Percentiles rank a stretch among this genome's conserved stretches.
Conservation (phyloP, 2,113 vertebrate species). For the Oryctolagus cuniculus region DNA sequence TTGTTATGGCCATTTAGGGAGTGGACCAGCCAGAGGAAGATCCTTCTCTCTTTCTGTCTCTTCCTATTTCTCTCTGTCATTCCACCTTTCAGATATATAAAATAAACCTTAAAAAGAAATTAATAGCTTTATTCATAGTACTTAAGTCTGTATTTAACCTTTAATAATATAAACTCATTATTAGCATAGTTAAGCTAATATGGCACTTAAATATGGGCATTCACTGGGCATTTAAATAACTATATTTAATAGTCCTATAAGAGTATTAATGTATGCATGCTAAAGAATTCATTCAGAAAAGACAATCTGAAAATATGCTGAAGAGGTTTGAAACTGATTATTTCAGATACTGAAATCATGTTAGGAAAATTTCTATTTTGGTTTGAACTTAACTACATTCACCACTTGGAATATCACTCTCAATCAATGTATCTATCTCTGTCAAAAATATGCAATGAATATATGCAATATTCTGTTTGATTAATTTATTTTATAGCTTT, state of each 20-base stretch:
- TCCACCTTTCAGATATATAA: too few species aligned
- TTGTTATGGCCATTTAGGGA: too few species aligned
- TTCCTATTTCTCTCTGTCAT: too few species aligned
- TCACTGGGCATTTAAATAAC: not conserved
- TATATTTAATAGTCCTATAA: not conserved
- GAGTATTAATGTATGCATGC: not conserved
- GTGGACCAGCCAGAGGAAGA: too few species aligned
- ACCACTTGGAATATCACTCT: slow-evolving; percentile 28
- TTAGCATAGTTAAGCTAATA: not conserved
- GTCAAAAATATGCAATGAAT: not conserved
- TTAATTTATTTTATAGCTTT: not conserved
- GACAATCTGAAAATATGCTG: not conserved
- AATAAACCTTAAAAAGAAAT: not conserved
- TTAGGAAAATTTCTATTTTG: slow-evolving; percentile 11
- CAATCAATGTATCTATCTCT: not conserved
- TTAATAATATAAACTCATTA: not conserved
- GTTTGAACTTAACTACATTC: not conserved
- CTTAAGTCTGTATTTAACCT: not conserved
- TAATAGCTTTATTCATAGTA: not conserved
- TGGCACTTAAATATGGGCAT: not conserved
- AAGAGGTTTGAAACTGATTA: not conserved
- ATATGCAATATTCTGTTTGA: not conserved
- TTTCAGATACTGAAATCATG: not conserved
- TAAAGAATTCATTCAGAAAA: not conserved
- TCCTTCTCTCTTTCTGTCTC: too few species aligned